Percentiles rank a stretch among this genome's conserved stretches.
These are phyloP conservation scores for Eurosta solidaginis DNA, from an alignment of 1,140 invertebrate genomes.

Conservation along the genomic window DNA sequence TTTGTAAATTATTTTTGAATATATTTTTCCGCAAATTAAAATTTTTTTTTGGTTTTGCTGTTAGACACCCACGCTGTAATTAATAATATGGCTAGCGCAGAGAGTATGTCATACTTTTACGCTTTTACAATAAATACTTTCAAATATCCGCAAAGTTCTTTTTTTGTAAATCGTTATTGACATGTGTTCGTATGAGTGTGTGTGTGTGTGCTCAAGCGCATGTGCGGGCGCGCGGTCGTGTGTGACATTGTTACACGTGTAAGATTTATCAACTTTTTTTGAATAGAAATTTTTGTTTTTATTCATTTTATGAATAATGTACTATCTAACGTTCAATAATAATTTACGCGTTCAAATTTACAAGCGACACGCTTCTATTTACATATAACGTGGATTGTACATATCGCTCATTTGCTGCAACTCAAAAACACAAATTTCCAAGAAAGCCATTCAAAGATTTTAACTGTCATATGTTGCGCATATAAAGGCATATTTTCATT, in stretches of 20 bases:
- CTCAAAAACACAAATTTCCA: too few relatives aligned
- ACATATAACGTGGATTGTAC: too few relatives aligned
- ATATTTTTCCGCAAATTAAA: background rate
- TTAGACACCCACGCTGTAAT: conserved; percentile 12
- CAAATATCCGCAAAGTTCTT: conserved; percentile 5
- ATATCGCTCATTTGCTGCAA: too few relatives aligned
- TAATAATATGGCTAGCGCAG: background rate
- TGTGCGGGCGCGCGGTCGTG: background rate
- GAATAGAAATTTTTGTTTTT: background rate
- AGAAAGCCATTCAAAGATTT: too few relatives aligned
- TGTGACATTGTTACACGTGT: background rate
- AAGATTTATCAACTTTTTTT: too few relatives aligned
- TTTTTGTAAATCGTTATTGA: too few relatives aligned
- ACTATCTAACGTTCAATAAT: background rate
- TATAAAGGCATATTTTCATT: too few relatives aligned
- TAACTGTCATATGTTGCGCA: too few relatives aligned
- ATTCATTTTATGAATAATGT: background rate
- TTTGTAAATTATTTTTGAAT: background rate
- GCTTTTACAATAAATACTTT: background rate
- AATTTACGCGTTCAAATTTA: too few relatives aligned
- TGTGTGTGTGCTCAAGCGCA: too few relatives aligned
- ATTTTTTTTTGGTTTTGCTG: background rate
- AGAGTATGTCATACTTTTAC: background rate
- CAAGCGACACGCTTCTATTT: background rate
- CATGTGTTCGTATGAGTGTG: background rate